phyloP scores from a whole-genome alignment of 2,113 vertebrate species.

The Chrysochloris asiatica region DNA sequence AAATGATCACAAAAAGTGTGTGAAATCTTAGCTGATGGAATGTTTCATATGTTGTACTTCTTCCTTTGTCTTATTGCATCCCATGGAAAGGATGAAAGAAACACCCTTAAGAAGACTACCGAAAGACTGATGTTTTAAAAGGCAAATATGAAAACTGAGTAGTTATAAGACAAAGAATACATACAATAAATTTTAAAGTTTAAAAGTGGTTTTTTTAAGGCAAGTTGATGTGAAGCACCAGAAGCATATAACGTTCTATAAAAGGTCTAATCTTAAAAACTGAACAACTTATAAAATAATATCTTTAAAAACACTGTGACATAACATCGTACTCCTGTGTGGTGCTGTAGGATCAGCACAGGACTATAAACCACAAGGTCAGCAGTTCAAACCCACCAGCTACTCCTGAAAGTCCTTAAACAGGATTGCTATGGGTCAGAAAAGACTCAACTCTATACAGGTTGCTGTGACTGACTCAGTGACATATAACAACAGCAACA shows the following conservation, averaged over 20 bases:
- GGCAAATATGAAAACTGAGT: background rate
- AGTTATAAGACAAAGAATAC: background rate
- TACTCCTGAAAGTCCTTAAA: too few relatives aligned
- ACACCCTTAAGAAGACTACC: background rate
- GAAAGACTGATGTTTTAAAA: background rate
- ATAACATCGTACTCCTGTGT: too few relatives aligned
- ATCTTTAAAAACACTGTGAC: background rate
- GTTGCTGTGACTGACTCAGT: too few relatives aligned
- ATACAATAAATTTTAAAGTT: too few relatives aligned
- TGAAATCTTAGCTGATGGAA: conserved; percentile 48
- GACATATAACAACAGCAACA: too few relatives aligned
- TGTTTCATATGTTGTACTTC: background rate
- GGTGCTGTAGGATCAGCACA: too few relatives aligned
- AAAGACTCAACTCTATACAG: too few relatives aligned
- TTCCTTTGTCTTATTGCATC: conserved; percentile 22
- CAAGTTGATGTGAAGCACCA: background rate
- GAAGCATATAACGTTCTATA: background rate
- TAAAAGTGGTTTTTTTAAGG: too few relatives aligned
- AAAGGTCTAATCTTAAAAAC: background rate
- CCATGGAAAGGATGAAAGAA: conserved; percentile 25
- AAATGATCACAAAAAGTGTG: conserved; percentile 43
- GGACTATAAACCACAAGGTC: too few relatives aligned
- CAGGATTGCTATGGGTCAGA: too few relatives aligned
- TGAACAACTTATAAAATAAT: conserved; percentile 10
- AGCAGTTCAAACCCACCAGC: too few relatives aligned